Evolutionary conservation across 92 coral and sea anemone genomes (phyloP), one percentile per base, ranked within the genome.

Genomic region (Phenganax stokvisi): DNA sequence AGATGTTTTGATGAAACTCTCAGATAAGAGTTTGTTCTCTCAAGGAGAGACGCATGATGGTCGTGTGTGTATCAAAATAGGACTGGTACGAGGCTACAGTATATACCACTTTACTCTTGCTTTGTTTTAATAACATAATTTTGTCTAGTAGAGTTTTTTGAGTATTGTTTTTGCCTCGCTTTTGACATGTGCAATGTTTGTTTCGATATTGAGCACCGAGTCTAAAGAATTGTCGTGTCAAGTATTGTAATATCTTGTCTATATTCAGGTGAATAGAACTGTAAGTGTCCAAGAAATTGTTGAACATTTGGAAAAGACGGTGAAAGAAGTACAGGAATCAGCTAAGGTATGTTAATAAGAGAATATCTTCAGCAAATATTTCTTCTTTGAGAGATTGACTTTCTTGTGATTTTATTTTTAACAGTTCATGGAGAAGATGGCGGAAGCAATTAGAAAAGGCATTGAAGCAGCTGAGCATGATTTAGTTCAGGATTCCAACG

Each of bases 391-490:
- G 76, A 31, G 9, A 12, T 54, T 4, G 8, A 10, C 59, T 74
- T 54, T 15, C 53, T 3, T 57, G 27, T 25, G 5, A 16, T 81
- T 59, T 56, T 71, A 57, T 58, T 31, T 27, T 28, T 6, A 74
- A 17, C 68, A 94, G 98, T 94, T 92, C 80, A 73, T 94, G 75
- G 98, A 94, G 72, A 92, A 94, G 83, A 92, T 94, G 98, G 89
- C 90, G 72, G 94, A 94, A 52, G 88, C 91, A 67, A 88, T 94
- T 28, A 89, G 87, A 57, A 94, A 86, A 79, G 98, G 98, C 12
- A 94, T 94, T 70, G 97, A 94, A 78, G 98, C 97, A 12, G 98
- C 98, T 9, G 87, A 94, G 61, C 90, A 91, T 57, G 92, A 94
- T 83, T 72, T 94, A 72, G 91, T 88, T 64, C 92, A 94, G 81